These are phyloP conservation scores for Zingel zingel DNA, from an alignment of 2,113 vertebrate genomes.

Conservation along the genomic window DNA sequence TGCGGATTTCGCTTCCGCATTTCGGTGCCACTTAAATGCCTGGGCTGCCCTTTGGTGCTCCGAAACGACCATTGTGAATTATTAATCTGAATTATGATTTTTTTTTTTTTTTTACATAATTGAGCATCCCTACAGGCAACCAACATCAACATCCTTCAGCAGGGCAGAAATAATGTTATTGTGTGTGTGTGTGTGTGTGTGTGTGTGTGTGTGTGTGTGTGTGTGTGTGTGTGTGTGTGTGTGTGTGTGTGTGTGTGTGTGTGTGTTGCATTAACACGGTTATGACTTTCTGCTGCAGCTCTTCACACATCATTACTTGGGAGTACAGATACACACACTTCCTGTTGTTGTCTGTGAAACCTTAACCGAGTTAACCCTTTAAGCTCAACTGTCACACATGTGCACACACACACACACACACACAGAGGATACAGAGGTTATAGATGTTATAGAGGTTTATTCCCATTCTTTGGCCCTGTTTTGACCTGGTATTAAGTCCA, in stretches of 20 bases:
- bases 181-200: neutral
- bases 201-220: neutral
- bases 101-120: too few species aligned
- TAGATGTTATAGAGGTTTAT: neutral
- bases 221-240: neutral
- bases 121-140: too few species aligned
- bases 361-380: constrained; percentile 16
- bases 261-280: neutral
- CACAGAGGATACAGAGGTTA: neutral
- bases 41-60: too few species aligned
- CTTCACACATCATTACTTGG: constrained; percentile 38
- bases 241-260: neutral
- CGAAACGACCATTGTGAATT: too few species aligned
- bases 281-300: constrained; percentile 17
- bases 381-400: neutral
- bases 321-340: constrained; percentile 8
- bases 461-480: neutral
- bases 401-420: neutral
- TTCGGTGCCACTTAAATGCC: too few species aligned
- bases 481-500: too few species aligned
- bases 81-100: too few species aligned
- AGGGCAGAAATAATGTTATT: neutral
- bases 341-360: constrained; percentile 21
- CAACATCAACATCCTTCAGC: neutral
- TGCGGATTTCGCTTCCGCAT: too few species aligned